Evolutionary conservation across 2,797 vertebrate genomes (phyloP).

Genomic region (Semaprochilodus insignis): DNA sequence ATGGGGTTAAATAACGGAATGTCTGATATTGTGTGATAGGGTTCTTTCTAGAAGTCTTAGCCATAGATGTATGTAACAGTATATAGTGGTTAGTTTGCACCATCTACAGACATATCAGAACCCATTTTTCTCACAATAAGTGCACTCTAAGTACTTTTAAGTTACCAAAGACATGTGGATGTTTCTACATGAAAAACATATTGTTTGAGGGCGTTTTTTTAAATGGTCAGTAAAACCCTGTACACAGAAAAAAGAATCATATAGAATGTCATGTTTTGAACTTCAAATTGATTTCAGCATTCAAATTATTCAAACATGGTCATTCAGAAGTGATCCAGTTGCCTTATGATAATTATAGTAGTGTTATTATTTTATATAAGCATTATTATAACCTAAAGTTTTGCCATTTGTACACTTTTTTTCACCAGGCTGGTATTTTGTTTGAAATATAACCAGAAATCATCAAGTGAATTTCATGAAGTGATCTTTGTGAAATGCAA

Average conservation of each 20-base stretch:
- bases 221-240: neutral
- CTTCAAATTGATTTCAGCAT: neutral
- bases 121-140: neutral
- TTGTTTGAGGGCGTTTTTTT: neutral
- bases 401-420: neutral
- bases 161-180: neutral
- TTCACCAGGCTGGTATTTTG: conserved; percentile 76
- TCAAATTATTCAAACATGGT: neutral
- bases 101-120: neutral
- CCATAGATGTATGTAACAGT: neutral
- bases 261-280: neutral
- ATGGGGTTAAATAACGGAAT: neutral
- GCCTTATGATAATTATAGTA: neutral
- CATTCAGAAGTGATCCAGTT: neutral
- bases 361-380: neutral
- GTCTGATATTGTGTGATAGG: neutral
- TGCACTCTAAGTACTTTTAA: neutral
- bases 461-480: conserved; percentile 64
- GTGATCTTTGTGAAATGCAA: conserved; percentile 79
- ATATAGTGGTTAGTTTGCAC: neutral
- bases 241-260: neutral
- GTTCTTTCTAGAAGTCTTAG: neutral
- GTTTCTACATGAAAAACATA: neutral
- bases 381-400: neutral
- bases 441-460: conserved; percentile 67